These are phyloP conservation scores for Nothobranchius furzeri DNA, from an alignment of 2,113 vertebrate species.

Conservation along the genomic window DNA sequence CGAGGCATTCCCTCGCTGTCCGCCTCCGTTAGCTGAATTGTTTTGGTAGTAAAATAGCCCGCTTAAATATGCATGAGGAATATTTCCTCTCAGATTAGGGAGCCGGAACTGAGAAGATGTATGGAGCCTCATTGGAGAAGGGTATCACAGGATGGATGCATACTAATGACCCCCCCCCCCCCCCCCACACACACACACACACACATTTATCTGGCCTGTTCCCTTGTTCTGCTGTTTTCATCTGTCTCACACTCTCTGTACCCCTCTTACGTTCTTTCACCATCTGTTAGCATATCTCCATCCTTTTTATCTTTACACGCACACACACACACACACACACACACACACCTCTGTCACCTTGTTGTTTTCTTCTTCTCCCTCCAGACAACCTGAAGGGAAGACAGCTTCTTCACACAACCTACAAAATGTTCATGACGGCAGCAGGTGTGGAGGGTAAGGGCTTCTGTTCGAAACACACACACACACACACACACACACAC, in stretches of 20 bases:
- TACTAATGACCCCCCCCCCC: conserved; percentile 36
- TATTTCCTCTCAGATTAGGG: conserved; percentile 34
- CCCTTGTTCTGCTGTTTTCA: conserved; percentile 30
- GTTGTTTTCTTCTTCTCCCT: conserved; percentile 28
- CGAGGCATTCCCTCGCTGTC: conserved; percentile 22
- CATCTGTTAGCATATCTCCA: conserved; percentile 62
- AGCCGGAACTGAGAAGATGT: conserved; percentile 24
- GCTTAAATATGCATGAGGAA: conserved; percentile 56
- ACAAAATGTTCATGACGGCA: conserved; percentile 95
- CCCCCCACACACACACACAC: no score
- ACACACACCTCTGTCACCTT: conserved; percentile 35
- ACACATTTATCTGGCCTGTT: conserved; percentile 41
- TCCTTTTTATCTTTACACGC: conserved; percentile 54
- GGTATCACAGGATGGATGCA: conserved; percentile 44
- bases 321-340: conserved; percentile 15
- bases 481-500: conserved; percentile 30
- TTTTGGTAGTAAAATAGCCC: conserved; percentile 50
- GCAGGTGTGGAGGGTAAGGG: conserved; percentile 89
- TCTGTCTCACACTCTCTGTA: conserved; percentile 24
- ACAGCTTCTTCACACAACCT: conserved; percentile 91
- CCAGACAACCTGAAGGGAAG: conserved; percentile 88
- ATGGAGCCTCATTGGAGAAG: conserved; percentile 28
- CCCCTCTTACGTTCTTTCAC: conserved; percentile 36
- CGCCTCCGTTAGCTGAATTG: conserved; percentile 19
- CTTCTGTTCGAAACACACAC: conserved; percentile 34